Conservation (phyloP, 2,888 invertebrate species). For the Pecten maximus region DNA sequence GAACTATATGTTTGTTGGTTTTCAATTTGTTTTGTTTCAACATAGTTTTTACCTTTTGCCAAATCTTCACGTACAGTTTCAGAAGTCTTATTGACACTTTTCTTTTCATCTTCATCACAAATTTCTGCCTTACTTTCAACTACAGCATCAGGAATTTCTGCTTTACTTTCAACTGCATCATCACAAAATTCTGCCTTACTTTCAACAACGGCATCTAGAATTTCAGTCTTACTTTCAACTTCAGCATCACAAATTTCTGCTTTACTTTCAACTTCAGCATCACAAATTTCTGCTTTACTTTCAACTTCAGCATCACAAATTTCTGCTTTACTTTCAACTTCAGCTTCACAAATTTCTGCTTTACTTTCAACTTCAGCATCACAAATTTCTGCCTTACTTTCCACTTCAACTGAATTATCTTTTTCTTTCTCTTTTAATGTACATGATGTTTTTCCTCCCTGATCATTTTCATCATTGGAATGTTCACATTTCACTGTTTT, state of each 20-base stretch:
- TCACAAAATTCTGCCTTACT: neutral
- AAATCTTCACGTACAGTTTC: neutral
- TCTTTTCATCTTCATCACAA: constrained; percentile 35
- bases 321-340: neutral
- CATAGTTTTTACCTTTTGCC: neutral
- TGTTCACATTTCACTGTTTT: neutral
- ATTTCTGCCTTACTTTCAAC: too few relatives aligned
- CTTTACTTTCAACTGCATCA: too few relatives aligned
- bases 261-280: neutral
- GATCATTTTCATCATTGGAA: neutral
- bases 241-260: constrained; percentile 13
- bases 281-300: too few relatives aligned
- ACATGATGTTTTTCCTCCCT: neutral
- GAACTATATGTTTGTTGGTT: neutral
- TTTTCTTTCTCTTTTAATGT: neutral
- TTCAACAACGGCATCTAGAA: too few relatives aligned
- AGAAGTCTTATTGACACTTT: neutral
- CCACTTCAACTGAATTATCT: neutral
- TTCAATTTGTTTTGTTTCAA: neutral
- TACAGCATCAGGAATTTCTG: too few relatives aligned
- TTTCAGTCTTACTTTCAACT: too few relatives aligned
- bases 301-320: constrained; percentile 31
- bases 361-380: constrained; percentile 18
- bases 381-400: neutral
- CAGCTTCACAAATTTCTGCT: neutral